Evolutionary conservation across 2,113 vertebrate genomes (phyloP), one percentile per base, ranked within the genome.

Genomic region (Phylloscopus trochilus): DNA sequence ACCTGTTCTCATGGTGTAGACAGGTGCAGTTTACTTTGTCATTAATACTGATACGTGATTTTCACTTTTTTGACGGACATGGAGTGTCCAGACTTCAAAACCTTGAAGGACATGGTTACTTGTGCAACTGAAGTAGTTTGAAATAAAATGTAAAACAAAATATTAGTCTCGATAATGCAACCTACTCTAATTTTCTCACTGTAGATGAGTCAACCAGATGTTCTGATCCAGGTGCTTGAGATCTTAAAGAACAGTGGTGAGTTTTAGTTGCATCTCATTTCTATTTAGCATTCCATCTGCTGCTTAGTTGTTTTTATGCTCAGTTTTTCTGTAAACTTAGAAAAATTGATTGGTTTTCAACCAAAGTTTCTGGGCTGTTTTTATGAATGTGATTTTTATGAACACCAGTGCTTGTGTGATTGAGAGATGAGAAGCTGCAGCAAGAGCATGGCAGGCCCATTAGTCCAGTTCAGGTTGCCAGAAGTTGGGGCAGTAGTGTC

Each of bases 141-240:
- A 59, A 89, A 31, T 51, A 39, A 62, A 89, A 28, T 47, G 5
- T 91, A 70, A 90, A 84, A 27, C 90, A 85, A 63, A 43, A 31
- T 62, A 35, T 70, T 60, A 75, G 15, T 74, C 46, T 89, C 47
- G 77, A 12, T 94, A 84, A 87, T 58, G 35, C 46, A 66, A 88
- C 58, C 27, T 95, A 10, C 84, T 73, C 46, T 91, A 21, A 91
- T 95, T 96, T 94, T 91, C 24, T 95, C 69, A 4, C 81, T 97
- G 94, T 96, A 99, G 99, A 99, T 99, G 99, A 99, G 98, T 84
- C 99, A 99, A 73, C 99, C 99, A 67, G 99, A 99, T 96, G 99
- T 99, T 95, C 95, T 99, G 89, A 99, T 99, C 96, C 98, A 99
- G 95, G 99, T 99, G 75, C 99, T 99, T 97, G 99, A 99, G 94